These are phyloP conservation scores for Ditylenchus weischeri DNA, from an alignment of 2,888 invertebrate genomes.

Conservation along the genomic window DNA sequence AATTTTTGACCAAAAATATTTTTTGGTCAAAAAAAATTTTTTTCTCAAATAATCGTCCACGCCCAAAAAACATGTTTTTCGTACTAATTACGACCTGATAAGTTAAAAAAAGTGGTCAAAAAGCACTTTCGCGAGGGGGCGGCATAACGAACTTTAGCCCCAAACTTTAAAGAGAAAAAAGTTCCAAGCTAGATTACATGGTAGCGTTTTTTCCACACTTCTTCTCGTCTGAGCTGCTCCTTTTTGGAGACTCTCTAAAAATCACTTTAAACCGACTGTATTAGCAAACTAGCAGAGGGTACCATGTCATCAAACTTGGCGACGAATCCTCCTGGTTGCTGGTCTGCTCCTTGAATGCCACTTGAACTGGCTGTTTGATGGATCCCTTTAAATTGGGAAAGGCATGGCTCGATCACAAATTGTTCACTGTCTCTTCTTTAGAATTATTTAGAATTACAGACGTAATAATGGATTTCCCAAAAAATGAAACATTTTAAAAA, in stretches of 20 bases:
- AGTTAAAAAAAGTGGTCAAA: too few relatives aligned
- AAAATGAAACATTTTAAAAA: not conserved
- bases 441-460: not conserved
- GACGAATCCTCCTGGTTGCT: conserved; percentile 26
- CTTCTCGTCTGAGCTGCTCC: conserved; percentile 55
- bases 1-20: too few relatives aligned
- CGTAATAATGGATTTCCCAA: not conserved
- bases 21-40: too few relatives aligned
- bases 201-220: conserved; percentile 34
- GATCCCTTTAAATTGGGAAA: conserved; percentile 33
- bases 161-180: conserved; percentile 35
- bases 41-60: too few relatives aligned
- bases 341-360: not conserved
- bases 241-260: conserved; percentile 56
- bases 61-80: too few relatives aligned
- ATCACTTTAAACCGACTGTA: conserved; percentile 5
- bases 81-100: too few relatives aligned
- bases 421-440: conserved; percentile 49
- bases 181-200: conserved; percentile 26
- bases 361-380: not conserved
- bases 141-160: too few relatives aligned
- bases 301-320: conserved; percentile 58
- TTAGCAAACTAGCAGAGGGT: not conserved
- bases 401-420: conserved; percentile 48
- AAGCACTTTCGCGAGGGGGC: too few relatives aligned